Percentiles rank a stretch among this genome's conserved stretches.
Evolutionary conservation across 2,797 vertebrate species (phyloP).

Genomic region (Xyrichtys novacula): DNA sequence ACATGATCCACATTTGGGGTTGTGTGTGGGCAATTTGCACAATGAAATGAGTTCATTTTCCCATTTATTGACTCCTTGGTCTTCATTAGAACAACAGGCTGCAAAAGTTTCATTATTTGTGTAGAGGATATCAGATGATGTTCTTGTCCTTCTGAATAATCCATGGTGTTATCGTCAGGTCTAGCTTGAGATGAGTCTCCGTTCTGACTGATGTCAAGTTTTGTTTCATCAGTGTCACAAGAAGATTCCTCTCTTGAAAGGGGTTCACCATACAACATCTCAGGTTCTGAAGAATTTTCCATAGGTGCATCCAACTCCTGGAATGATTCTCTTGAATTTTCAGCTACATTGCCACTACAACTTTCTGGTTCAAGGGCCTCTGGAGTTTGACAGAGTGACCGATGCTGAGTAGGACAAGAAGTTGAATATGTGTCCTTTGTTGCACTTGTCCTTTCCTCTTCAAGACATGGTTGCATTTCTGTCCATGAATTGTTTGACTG

Average conservation of each 20-base stretch:
- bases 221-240: constrained; percentile 51
- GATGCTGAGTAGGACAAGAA: constrained; percentile 9
- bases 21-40: constrained; percentile 72
- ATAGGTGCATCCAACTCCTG: constrained; percentile 26
- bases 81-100: constrained; percentile 82
- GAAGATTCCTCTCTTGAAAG: constrained; percentile 64
- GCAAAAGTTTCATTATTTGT: constrained; percentile 71
- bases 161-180: constrained; percentile 2
- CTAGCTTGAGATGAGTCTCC: constrained; percentile 1
- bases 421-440: constrained; percentile 16
- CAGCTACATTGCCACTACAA: constrained; percentile 35
- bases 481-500: constrained; percentile 9
- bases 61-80: constrained; percentile 47
- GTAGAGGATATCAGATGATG: constrained; percentile 52
- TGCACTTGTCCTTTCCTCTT: constrained; percentile 41
- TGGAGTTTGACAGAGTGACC: constrained; percentile 24
- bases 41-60: constrained; percentile 61
- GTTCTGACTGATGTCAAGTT: constrained; percentile 10
- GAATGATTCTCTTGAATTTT: constrained; percentile 53
- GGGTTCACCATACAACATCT: constrained; percentile 61
- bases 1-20: constrained; percentile 65
- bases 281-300: constrained; percentile 28
- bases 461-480: constrained; percentile 4
- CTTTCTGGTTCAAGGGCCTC: constrained; percentile 13
- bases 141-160: constrained; percentile 29